Evolutionary conservation across 2,113 vertebrate genomes (phyloP), one percentile per base, ranked within the genome.

Genomic region (Spilogale gracilis): DNA sequence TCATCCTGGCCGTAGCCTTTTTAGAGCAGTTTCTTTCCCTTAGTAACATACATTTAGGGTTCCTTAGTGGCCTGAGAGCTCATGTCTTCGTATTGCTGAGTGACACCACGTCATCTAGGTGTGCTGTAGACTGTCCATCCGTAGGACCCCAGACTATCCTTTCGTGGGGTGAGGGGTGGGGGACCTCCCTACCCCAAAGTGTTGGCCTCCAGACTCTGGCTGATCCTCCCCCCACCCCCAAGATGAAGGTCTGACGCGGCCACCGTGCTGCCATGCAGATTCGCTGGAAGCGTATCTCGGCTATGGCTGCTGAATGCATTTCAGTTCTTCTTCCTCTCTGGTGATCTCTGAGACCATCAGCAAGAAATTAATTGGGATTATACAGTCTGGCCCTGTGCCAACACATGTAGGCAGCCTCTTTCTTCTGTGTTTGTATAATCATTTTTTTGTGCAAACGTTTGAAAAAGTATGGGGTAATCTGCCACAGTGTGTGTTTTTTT

Each of bases 301-400:
- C 89, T 54, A 17, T 0, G 10, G 63, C 63, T 61, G 63, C 63
- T 23, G 32, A 30, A 1, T 67, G 4, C 21, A 1, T 65, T 67
- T 76, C 83, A 30, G 79, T 94, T 65, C 94, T 85, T 83, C 95
- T 90, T 94, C 45, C 20, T 82, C 17, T 13, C 25, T n/a, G 74
- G 45, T 18, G 23, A 61, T 80, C 52, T 43, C 30, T 9, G 54
- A 81, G 65, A 10, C 63, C 78, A 76, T 52, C 50, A n/a, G 21
- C 25, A 21, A 45, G 73, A 58, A 67, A 14, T 52, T 11, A 14
- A 25, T 2, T 11, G 45, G 80, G 25, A 6, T 78, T 17, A 1
- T 43, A 8, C 12, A 30, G 38, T 80, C 32, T 9, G 78, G 73
- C 73, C 76, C 38, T 9, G 0, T 4, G 38, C 71, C n/a, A 4